These are phyloP conservation scores for Lordiphosa stackelbergi DNA, from an alignment of 1,140 invertebrate genomes.

Conservation along the genomic window DNA sequence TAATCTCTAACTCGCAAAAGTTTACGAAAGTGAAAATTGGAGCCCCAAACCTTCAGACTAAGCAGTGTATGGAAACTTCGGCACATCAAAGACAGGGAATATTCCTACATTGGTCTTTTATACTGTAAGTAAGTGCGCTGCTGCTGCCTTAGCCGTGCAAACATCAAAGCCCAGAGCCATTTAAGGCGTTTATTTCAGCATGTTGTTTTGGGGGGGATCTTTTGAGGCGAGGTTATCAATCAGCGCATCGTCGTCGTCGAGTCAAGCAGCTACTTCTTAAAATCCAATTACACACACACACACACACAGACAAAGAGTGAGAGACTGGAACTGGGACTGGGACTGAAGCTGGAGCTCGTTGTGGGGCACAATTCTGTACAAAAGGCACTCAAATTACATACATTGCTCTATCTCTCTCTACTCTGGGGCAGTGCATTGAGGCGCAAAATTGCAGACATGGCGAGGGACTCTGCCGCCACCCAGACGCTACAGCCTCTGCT, in stretches of 20 bases:
- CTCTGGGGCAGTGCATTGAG: slow-evolving; percentile 37
- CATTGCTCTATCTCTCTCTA: slow-evolving; percentile 28
- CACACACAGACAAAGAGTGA: slow-evolving; percentile 6
- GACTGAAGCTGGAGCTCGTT: slow-evolving; percentile 3
- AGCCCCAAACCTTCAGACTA: not conserved
- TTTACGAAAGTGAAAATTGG: too few relatives aligned
- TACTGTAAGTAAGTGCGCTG: not conserved
- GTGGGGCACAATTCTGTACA: not conserved
- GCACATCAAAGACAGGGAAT: slow-evolving; percentile 7
- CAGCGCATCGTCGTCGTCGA: slow-evolving; percentile 33
- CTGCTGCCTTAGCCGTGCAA: slow-evolving; percentile 34
- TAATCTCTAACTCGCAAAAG: too few relatives aligned
- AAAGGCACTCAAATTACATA: slow-evolving; percentile 62
- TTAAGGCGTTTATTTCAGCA: slow-evolving; percentile 62
- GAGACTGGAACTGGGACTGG: slow-evolving; percentile 10
- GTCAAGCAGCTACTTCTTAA: slow-evolving; percentile 65
- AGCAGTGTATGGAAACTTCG: slow-evolving; percentile 2
- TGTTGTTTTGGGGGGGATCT: slow-evolving; percentile 48
- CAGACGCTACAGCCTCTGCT: slow-evolving; percentile 26
- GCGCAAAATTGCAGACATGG: slow-evolving; percentile 51
- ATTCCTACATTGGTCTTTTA: not conserved
- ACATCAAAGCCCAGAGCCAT: slow-evolving; percentile 51
- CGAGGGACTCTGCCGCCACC: slow-evolving; percentile 35
- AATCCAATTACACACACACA: slow-evolving; percentile 68
- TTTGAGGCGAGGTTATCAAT: slow-evolving; percentile 67